Evolutionary conservation across 2,797 vertebrate genomes (phyloP).

Genomic region (Schizopygopsis malacanthus): DNA sequence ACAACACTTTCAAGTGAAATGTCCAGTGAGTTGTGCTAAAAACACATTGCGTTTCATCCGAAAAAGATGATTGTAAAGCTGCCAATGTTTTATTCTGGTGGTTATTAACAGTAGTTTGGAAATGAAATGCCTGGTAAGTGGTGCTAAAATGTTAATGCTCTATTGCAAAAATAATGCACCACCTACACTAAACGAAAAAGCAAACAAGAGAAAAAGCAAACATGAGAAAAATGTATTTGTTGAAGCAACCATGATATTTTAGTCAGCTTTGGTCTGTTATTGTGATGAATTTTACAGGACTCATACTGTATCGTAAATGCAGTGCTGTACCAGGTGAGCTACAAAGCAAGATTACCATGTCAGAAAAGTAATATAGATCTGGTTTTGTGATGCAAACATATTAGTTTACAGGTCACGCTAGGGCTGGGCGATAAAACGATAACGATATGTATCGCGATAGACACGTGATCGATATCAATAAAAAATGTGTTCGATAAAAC

Average conservation of each 20-base stretch:
- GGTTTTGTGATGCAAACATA: neutral
- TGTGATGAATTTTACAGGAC: neutral
- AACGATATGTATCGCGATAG: too few relatives aligned
- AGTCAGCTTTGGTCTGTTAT: neutral
- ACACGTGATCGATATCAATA: too few relatives aligned
- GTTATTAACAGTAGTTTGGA: neutral
- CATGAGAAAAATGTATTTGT: neutral
- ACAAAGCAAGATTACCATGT: too few relatives aligned
- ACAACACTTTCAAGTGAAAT: neutral
- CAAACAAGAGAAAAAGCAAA: neutral
- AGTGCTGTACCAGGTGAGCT: neutral
- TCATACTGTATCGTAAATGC: neutral
- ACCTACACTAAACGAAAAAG: neutral
- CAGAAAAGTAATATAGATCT: too few relatives aligned
- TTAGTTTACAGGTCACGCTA: neutral
- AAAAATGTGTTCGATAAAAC: too few relatives aligned
- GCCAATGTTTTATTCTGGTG: neutral
- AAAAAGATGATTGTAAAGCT: neutral
- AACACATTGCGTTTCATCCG: neutral
- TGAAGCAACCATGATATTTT: neutral
- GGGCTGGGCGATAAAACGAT: too few relatives aligned
- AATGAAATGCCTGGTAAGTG: neutral
- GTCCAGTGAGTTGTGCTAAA: neutral
- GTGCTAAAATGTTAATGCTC: constrained; percentile 4
- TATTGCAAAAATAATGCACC: neutral